Evolutionary conservation across 2,888 invertebrate genomes (phyloP), one percentile per base, ranked within the genome.

Genomic region (Bellardia pandia): DNA sequence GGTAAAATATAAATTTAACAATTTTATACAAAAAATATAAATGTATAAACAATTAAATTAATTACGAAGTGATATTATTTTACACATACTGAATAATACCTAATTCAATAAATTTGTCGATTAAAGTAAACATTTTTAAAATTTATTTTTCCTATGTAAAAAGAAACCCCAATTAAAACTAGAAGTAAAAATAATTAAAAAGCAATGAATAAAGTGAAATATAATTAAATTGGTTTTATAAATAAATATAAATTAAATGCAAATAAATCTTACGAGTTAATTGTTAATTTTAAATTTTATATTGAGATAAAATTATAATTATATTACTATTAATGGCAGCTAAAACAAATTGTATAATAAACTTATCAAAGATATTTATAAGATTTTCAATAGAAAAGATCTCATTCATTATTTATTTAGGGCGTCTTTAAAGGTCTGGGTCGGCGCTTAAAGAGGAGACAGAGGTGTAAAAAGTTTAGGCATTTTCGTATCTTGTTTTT

Each of bases 211-310:
- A 45, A 45, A 45, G 45, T 11, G 45, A 45, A 45, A 45, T 45
- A 9, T 45, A 45, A 45, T 11, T 45, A 45, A 45, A 45, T 8
- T 45, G 11, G 45, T 45, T 45, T 45, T 45, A 72, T 72, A 79
- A 79, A 79, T 79, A 79, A 71, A 79, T 62, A 79, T 71, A 79
- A 79, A 71, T 79, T 71, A 69, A 60, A 69, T 60, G 60, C 40
- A 8, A 69, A 78, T 78, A 78, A 78, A 78, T 78, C 78, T 69
- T 48, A 58, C 6, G 7, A 40, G 37, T 76, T 76, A 76, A 76
- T 76, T 51, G 58, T 14, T 58, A 14, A 30, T n/a, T n/a, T 45
- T 60, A 45, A 48, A 40, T 66, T 53, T 40, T 30, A 75, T 16
- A 16, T 56, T 7, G 45, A 45, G 11, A 45, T 45, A 11, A 51